phyloP scores from a whole-genome alignment of 1,140 invertebrate genomes.

The Cepaea nemoralis region DNA sequence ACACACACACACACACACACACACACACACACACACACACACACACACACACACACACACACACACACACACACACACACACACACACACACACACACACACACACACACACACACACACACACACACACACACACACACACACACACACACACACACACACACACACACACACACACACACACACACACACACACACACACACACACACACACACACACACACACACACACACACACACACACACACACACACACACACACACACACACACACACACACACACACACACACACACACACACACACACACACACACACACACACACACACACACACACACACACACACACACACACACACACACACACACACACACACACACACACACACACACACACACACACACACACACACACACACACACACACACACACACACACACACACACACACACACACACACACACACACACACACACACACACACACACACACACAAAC shows the following conservation, averaged over 20 bases:
- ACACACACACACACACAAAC: too few species aligned
- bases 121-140: too few species aligned
- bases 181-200: too few species aligned
- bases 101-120: too few species aligned
- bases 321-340: neutral
- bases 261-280: neutral
- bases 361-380: neutral
- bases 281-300: neutral
- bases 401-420: constrained; percentile 3
- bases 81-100: too few species aligned
- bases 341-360: neutral
- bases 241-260: neutral
- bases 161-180: too few species aligned
- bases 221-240: neutral
- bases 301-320: neutral
- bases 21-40: too few species aligned
- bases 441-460: neutral
- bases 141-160: too few species aligned
- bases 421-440: neutral
- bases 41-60: too few species aligned
- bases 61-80: too few species aligned
- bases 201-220: neutral
- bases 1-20: too few species aligned
- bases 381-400: neutral
- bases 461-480: too few species aligned